phyloP scores from a whole-genome alignment of 2,113 vertebrate species.

The Urocolius indicus region DNA sequence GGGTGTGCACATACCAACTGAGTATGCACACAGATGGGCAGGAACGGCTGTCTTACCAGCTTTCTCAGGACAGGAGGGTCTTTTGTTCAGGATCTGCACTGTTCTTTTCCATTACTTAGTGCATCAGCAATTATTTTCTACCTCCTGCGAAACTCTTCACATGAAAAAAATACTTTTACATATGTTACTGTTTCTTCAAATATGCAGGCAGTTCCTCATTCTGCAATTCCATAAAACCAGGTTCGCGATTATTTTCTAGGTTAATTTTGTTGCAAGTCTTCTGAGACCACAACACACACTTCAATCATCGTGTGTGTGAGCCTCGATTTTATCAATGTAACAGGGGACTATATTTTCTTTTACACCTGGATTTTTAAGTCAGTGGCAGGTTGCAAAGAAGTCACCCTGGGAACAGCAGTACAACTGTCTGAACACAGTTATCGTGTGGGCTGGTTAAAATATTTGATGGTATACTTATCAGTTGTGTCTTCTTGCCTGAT shows the following conservation, averaged over 20 bases:
- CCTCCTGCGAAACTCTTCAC: neutral
- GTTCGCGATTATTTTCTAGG: neutral
- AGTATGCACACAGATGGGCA: neutral
- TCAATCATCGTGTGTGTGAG: neutral
- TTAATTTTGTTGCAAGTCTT: neutral
- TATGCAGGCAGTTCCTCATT: neutral
- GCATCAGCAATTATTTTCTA: neutral
- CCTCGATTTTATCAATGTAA: neutral
- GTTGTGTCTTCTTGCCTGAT: neutral
- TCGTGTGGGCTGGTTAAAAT: neutral
- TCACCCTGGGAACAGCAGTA: neutral
- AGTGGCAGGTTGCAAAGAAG: neutral
- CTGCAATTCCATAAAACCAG: neutral
- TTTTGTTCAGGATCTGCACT: neutral
- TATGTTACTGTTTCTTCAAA: neutral
- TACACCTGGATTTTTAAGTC: neutral
- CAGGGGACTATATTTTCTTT: neutral
- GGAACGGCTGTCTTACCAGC: neutral
- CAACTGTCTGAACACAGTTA: neutral
- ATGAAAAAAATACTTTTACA: constrained; percentile 4
- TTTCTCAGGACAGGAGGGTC: neutral
- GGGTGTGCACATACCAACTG: neutral
- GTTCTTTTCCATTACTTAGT: neutral
- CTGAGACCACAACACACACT: neutral
- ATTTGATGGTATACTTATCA: neutral